Evolutionary conservation across 1,140 invertebrate species (phyloP), one percentile per base, ranked within the genome.

Genomic region (Drosophila nannoptera): DNA sequence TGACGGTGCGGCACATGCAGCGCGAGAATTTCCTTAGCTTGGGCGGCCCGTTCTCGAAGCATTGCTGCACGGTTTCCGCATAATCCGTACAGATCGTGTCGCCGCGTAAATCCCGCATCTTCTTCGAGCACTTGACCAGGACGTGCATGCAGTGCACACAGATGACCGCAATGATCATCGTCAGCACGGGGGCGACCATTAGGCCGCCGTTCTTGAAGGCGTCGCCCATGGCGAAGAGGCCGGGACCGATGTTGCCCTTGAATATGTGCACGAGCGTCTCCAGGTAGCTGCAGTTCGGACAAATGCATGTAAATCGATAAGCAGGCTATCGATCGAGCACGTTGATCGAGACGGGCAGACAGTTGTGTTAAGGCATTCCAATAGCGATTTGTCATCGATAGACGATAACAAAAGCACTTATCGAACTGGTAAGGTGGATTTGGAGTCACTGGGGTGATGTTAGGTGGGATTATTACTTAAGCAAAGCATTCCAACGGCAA

Each of bases 181-280:
- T 94, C 9, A 94, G 90, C 8, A 93, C 89, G 0, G 94, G 92
- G 0, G 92, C 93, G 33, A 95, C 90, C 3, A 94, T 58, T 4
- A 95, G 89, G 12, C 94, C 94, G 4, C 93, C 94, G 83, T 95
- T 94, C 82, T 92, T 94, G 81, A 94, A 94, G 7, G 93, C 94
- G 87, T 94, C 93, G 6, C 94, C 94, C 91, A 95, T 93, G 3
- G 94, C 94, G 76, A 94, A 93, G 35, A 95, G 91, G 4, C 94
- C 94, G 0, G 94, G 93, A 45, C 94, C 94, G 49, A 95, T 92
- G 90, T 95, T 95, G 40, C 94, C 94, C 81, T 94, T 93, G 76
- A 95, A 93, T 52, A 94, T 90, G 87, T 95, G 94, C 78, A 94
- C 93, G 66, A 95, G 90, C 0, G 94, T 94, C 87, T 94, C 94